Evolutionary conservation across 2,888 invertebrate genomes (phyloP).

Genomic region (Tetragonisca angustula): DNA sequence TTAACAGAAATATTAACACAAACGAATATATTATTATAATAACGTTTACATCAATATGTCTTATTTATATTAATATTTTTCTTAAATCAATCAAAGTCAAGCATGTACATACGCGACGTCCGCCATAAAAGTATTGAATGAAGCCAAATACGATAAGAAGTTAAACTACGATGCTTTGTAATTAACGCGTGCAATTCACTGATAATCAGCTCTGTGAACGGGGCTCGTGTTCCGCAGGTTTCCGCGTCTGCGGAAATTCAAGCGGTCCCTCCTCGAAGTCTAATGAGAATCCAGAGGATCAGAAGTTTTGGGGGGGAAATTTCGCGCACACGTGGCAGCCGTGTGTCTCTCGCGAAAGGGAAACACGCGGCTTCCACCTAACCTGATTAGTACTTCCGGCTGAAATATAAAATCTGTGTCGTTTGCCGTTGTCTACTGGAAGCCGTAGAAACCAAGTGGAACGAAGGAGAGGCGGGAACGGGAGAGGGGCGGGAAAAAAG

Average conservation of each 20-base stretch:
- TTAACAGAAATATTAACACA: too few species aligned
- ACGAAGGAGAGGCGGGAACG: slow-evolving; percentile 15
- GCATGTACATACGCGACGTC: too few species aligned
- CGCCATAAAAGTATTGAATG: too few species aligned
- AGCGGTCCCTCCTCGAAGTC: neutral
- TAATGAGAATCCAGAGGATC: slow-evolving; percentile 8
- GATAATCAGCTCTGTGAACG: slow-evolving; percentile 2
- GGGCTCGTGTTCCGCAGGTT: neutral
- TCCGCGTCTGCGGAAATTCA: neutral
- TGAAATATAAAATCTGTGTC: slow-evolving; percentile 64
- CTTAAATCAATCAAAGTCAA: too few species aligned
- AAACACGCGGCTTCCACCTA: slow-evolving; percentile 60
- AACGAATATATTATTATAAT: too few species aligned
- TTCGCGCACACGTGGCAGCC: neutral
- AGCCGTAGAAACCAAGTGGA: slow-evolving; percentile 61
- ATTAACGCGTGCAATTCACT: slow-evolving; percentile 4
- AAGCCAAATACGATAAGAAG: neutral
- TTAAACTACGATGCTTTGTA: slow-evolving; percentile 12
- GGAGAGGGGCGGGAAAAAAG: neutral
- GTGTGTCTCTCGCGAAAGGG: neutral
- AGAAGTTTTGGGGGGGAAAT: slow-evolving; percentile 13
- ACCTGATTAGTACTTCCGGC: slow-evolving; percentile 61
- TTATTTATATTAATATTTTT: too few species aligned
- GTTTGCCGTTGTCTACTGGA: slow-evolving; percentile 52
- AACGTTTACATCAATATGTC: too few species aligned